phyloP scores from a whole-genome alignment of 2,888 invertebrate genomes.

The Teleiodes luculella region DNA sequence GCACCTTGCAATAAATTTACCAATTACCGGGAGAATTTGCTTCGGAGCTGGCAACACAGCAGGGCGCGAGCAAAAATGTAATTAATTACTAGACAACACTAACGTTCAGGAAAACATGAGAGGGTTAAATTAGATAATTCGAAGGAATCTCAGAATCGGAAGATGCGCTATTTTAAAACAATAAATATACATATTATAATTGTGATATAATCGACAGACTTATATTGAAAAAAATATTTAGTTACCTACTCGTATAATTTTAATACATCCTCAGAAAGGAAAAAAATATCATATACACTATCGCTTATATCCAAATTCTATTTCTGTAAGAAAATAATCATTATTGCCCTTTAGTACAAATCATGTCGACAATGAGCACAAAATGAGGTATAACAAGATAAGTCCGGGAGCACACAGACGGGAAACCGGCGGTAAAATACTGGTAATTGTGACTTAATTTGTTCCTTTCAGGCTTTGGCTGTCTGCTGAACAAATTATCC shows the following conservation, averaged over 20 bases:
- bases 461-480: slow-evolving; percentile 40
- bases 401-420: slow-evolving; percentile 25
- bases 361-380: slow-evolving; percentile 38
- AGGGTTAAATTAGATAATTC: background rate
- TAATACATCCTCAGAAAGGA: too few species aligned
- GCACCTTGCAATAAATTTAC: slow-evolving; percentile 77
- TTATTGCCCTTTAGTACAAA: slow-evolving; percentile 27
- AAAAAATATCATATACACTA: too few species aligned
- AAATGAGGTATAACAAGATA: slow-evolving; percentile 40
- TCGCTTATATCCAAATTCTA: too few species aligned
- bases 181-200: too few species aligned
- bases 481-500: slow-evolving; percentile 43
- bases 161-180: too few species aligned
- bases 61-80: slow-evolving; percentile 61
- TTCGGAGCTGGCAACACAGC: slow-evolving; percentile 52
- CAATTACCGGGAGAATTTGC: slow-evolving; percentile 68
- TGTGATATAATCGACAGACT: too few species aligned
- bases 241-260: too few species aligned
- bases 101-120: slow-evolving; percentile 15
- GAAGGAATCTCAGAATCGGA: too few species aligned
- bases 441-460: slow-evolving; percentile 49
- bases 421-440: slow-evolving; percentile 36
- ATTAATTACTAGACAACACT: slow-evolving; percentile 55
- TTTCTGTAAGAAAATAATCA: slow-evolving; percentile 12
- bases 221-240: too few species aligned